Conservation (phyloP, 2,113 vertebrate genomes). For the Ginglymostoma cirratum region DNA sequence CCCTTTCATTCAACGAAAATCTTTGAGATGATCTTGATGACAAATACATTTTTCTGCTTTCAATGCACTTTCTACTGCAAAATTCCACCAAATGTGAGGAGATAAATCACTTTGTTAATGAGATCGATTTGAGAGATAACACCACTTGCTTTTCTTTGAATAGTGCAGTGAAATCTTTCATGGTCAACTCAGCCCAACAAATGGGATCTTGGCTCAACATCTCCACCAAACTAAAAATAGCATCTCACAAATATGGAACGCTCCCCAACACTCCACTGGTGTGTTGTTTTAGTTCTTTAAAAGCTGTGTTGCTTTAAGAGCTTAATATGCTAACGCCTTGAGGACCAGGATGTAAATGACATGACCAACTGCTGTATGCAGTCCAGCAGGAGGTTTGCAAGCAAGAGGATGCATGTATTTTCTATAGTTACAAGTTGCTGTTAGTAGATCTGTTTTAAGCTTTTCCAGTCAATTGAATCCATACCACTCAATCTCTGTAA, state of each 20-base stretch:
- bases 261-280: not conserved
- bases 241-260: not conserved
- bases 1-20: not conserved
- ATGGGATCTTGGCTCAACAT: not conserved
- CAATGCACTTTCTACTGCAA: not conserved
- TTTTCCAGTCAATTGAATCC: too few relatives aligned
- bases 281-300: too few relatives aligned
- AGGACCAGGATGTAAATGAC: too few relatives aligned
- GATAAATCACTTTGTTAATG: not conserved
- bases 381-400: too few relatives aligned
- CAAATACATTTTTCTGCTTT: not conserved
- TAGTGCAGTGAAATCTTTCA: not conserved
- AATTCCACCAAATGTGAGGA: not conserved
- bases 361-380: too few relatives aligned
- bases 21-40: not conserved
- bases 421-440: too few relatives aligned
- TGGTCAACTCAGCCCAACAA: not conserved
- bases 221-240: not conserved
- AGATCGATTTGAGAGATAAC: not conserved
- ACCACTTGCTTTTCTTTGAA: not conserved
- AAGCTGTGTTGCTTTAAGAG: too few relatives aligned
- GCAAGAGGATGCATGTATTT: too few relatives aligned
- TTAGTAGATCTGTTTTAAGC: too few relatives aligned
- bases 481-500: too few relatives aligned
- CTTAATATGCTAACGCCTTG: too few relatives aligned